These are phyloP conservation scores for Macroteleia sp. DNA, from an alignment of 2,888 invertebrate species.

Conservation along the genomic window DNA sequence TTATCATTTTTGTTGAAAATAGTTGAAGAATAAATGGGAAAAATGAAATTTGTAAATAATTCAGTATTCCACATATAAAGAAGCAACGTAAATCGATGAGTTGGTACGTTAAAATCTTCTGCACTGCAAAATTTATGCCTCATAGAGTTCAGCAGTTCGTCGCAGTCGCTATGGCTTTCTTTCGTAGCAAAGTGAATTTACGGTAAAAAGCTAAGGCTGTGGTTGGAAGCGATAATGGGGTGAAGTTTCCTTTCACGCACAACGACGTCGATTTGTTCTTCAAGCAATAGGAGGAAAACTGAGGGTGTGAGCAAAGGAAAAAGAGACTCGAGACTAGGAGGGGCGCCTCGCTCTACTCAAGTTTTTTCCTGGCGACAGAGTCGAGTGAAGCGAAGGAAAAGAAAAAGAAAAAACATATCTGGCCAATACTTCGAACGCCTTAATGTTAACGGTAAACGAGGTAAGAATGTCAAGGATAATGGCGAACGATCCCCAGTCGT, in stretches of 20 bases:
- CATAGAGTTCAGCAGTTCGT: conserved; percentile 60
- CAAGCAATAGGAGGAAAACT: conserved; percentile 47
- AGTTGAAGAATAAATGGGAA: no score
- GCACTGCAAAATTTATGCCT: conserved; percentile 58
- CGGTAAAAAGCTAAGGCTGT: conserved; percentile 62
- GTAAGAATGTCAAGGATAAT: conserved; percentile 69
- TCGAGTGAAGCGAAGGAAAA: conserved; percentile 1
- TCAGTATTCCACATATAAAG: no score
- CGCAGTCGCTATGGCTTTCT: conserved; percentile 54
- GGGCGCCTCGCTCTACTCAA: conserved; percentile 14
- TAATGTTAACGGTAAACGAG: conserved; percentile 56
- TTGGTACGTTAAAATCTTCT: conserved; percentile 53
- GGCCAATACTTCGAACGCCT: conserved; percentile 57
- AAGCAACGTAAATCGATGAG: conserved; percentile 30
- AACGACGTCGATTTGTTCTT: conserved; percentile 66
- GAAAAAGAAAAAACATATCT: conserved; percentile 54
- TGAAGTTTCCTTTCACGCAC: conserved; percentile 66
- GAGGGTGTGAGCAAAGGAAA: conserved; percentile 40
- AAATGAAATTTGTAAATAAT: no score
- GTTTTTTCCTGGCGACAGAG: conserved; percentile 42
- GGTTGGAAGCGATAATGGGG: conserved; percentile 64
- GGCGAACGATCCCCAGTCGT: conserved; percentile 62
- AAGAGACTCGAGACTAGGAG: conserved; percentile 15
- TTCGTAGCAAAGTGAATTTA: conserved; percentile 64
- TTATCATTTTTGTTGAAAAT: conserved; percentile 16